Evolutionary conservation across 2,113 vertebrate species (phyloP).

Genomic region (Dromiciops gliroides): DNA sequence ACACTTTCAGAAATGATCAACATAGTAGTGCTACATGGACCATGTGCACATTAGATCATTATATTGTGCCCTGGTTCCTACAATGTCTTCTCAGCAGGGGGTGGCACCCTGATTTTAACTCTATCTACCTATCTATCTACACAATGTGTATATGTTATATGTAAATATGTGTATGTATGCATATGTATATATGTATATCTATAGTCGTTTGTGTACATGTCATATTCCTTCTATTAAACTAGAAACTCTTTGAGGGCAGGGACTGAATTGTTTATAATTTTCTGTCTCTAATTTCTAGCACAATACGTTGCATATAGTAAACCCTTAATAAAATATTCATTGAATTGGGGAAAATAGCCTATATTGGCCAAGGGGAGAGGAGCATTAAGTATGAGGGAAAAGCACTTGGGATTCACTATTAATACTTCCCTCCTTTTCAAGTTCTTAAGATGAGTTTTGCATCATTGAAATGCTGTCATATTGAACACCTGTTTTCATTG

Average conservation of each 20-base stretch:
- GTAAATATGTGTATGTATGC: too few species aligned
- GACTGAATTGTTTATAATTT: not conserved
- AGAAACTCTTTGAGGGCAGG: not conserved
- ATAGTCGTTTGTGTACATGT: too few species aligned
- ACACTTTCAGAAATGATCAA: too few species aligned
- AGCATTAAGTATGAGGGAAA: not conserved
- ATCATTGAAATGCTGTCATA: not conserved
- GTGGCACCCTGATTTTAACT: too few species aligned
- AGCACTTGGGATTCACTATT: not conserved
- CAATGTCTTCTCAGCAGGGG: too few species aligned
- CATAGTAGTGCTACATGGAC: too few species aligned
- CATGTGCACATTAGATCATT: not conserved
- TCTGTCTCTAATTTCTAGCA: not conserved
- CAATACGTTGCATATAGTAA: not conserved
- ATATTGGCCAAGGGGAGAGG: not conserved
- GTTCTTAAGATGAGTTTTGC: not conserved
- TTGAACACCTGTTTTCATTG: not conserved
- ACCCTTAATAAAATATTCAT: not conserved
- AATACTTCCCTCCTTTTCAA: not conserved
- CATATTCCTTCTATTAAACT: too few species aligned
- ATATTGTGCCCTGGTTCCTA: too few species aligned
- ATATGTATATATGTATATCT: too few species aligned
- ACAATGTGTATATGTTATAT: too few species aligned
- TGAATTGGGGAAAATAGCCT: not conserved
- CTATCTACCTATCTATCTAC: too few species aligned